phyloP scores from a whole-genome alignment of 64 coral and sea anemone species.

The Exaiptasia diaphana region DNA sequence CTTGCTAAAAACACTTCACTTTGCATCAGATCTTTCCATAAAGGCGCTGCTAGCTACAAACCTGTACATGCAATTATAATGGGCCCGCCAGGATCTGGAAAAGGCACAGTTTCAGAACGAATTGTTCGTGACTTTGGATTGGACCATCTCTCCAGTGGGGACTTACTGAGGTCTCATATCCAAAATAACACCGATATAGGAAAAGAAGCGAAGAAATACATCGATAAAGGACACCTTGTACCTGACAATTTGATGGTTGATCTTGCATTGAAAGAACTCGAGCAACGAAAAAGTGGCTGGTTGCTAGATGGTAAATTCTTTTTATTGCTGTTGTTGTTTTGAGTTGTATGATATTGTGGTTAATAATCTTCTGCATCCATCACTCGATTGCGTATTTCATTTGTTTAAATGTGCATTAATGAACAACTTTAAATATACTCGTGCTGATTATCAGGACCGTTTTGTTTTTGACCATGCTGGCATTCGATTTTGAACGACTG shows the following conservation, averaged over 20 bases:
- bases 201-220: slow-evolving; percentile 77
- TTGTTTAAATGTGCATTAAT: too few species aligned
- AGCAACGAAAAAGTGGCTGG: slow-evolving; percentile 59
- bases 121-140: slow-evolving; percentile 88
- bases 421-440: too few species aligned
- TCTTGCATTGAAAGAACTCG: slow-evolving; percentile 66
- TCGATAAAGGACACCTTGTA: slow-evolving; percentile 80
- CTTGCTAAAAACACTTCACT: too few species aligned
- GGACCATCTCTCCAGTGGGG: slow-evolving; percentile 85
- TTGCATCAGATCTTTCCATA: slow-evolving; percentile 13
- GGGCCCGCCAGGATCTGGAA: slow-evolving; percentile 91
- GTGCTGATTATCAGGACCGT: too few species aligned
- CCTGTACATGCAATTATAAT: slow-evolving; percentile 80
- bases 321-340: too few species aligned
- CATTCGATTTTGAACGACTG: too few species aligned
- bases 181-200: slow-evolving; percentile 80
- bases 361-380: too few species aligned
- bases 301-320: slow-evolving; percentile 88
- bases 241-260: slow-evolving; percentile 94
- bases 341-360: too few species aligned
- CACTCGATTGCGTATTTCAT: too few species aligned
- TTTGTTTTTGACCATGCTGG: too few species aligned
- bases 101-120: slow-evolving; percentile 91
- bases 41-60: slow-evolving; percentile 23
- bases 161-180: slow-evolving; percentile 79